Base-by-base conservation (phyloP, 1,140 invertebrate species). In the Leptoteleia sp. region DNA sequence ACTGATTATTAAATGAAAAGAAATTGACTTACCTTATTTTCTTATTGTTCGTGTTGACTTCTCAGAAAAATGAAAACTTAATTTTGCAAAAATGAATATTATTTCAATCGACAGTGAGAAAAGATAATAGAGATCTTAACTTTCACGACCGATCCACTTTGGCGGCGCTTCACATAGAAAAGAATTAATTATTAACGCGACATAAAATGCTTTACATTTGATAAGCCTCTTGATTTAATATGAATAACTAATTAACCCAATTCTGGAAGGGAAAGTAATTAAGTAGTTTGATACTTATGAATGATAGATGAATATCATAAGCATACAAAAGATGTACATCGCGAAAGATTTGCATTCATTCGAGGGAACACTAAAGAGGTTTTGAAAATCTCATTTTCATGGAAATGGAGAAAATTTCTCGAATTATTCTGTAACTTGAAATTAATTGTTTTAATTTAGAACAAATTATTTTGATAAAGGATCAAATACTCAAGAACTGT, bases 181-280 rank as follows among this genome's bases (percentile, higher is more conserved):
- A 37, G 31, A 38, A 55, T 67, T 67, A 47, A 67, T 67, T 55
- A 67, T 37, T 38, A 47, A 45, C 37, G 8, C 16, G 47, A 55
- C 31, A 55, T 29, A 15, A 47, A 50, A 62, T 50, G 9, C 22
- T 52, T 17, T 27, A 4, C 31, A 15, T 40, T 9, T 64, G 52
- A 68, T 55, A 54, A 43, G 27, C 6, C 4, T 22, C 48, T 38
- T 31, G 29, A 19, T 57, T 48, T 68, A 35, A 55, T 68, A 48
- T 57, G 52, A 68, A 68, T 54, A 55, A 45, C 43, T 67, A 54
- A 67, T 67, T 67, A 67, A 67, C 40, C 52, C 52, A 54, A 12
- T 68, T 68, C 33, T 12, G 1, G 19, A 19, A 64, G 35, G 16
- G 59, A 54, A 54, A 67, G 62, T 67, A 54, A 67, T 67, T 17